Conservation (phyloP, 2,797 vertebrate species). For the Manis pentadactyla region DNA sequence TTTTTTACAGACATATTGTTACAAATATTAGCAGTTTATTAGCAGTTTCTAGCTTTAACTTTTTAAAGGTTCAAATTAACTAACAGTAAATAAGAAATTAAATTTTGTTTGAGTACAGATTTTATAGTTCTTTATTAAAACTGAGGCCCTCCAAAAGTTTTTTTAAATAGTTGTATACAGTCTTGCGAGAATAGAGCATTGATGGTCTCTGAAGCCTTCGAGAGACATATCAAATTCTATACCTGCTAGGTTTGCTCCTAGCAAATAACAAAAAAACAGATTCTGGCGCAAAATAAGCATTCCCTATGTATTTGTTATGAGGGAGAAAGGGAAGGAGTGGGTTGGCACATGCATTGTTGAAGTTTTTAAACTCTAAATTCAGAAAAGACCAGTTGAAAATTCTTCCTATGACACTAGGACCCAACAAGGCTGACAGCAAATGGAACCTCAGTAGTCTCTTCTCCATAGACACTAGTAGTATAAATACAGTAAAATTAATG, state of each 20-base stretch:
- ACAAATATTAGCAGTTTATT: slow-evolving; percentile 26
- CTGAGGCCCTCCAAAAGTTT: not conserved
- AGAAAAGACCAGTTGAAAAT: not conserved
- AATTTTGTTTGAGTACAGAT: slow-evolving; percentile 44
- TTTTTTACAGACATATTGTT: not conserved
- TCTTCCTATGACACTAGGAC: not conserved
- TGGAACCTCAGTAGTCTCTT: not conserved
- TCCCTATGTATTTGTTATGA: not conserved
- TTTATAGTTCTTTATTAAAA: slow-evolving; percentile 62
- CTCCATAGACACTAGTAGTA: not conserved
- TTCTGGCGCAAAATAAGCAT: not conserved
- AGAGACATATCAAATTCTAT: rapidly evolving
- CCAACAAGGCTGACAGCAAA: not conserved
- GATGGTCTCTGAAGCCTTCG: not conserved
- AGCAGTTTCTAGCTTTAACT: slow-evolving; percentile 30
- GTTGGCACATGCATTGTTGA: not conserved
- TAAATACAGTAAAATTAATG: not conserved
- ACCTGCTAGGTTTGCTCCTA: not conserved
- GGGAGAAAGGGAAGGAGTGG: not conserved
- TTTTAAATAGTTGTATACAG: not conserved
- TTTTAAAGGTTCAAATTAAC: slow-evolving; percentile 61
- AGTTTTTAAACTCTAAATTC: not conserved
- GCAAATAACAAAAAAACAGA: not conserved
- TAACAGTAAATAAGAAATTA: slow-evolving; percentile 55
- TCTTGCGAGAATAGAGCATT: not conserved